Evolutionary conservation across 2,797 vertebrate species (phyloP), one percentile per base, ranked within the genome.

Genomic region (Anguilla obscura): DNA sequence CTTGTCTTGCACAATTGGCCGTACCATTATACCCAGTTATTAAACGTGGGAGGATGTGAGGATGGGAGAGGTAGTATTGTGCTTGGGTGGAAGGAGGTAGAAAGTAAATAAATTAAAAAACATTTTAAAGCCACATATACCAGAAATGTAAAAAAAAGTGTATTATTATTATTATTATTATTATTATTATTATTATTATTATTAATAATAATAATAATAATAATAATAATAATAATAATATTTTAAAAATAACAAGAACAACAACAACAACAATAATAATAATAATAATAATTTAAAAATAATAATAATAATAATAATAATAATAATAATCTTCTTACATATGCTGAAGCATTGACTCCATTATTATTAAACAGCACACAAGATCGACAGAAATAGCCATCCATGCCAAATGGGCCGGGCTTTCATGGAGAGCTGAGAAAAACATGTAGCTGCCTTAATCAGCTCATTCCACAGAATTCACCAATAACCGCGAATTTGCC

Each of bases 381-480:
- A 82, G 79, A 82, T 45, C 5, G 3, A 82, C 79, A 50, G 21
- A 50, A 48, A 50, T 18, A 82, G 45, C 40, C 45, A n/a, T 82
- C 79, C 79, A 82, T 82, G 24, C 24, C 45, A 18, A 82, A 50
- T 50, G 21, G 45, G 45, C 79, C 79, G 0, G 21, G 79, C 79
- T 82, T 48, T 82, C 45, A n/a, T 50, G 40, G 79, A 50, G 24
- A 82, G 79, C 45, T 48, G 45, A 82, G 79, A 82, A 50, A 82
- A 82, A 82, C 79, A 82, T 50, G 79, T 33, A 82, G 79, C 74
- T 9, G 21, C 21, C 79, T 48, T 82, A 82, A 82, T 82, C 79
- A 82, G 79, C 79, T 82, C 79, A 82, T 82, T 82, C 79, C 79
- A 50, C 18, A 10, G 79, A 82, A 82, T 50, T 82, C 40, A 82